Base-by-base conservation (phyloP, 2,888 invertebrate species). In the Ceraclea dissimilis region DNA sequence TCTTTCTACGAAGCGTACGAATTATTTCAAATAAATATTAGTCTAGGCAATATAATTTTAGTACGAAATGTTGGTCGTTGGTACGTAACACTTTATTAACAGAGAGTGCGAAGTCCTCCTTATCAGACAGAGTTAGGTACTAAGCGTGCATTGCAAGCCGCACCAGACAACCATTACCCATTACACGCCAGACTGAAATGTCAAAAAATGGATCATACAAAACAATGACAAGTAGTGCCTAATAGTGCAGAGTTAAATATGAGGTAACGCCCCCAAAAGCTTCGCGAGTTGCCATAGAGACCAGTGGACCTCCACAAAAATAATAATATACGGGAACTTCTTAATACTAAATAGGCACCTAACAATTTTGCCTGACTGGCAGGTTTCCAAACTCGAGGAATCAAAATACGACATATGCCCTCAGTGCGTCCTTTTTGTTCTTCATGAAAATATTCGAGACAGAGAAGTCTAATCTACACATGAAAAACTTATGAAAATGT, bases 211-310 rank as follows among this genome's bases (percentile, higher is more conserved):
- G 16, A 39, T 39, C 13, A 39, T 39, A 13, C 39, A n/a, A 26
- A 16, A 13, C 39, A 51, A 34, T 31, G 54, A 48, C 34, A 43
- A 47, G 43, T 22, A 34, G 18, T 11, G 20, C 47, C 50, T 58
- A 58, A 60, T 56, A 60, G 55, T 8, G 13, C 13, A 39, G 39
- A 8, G 39, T n/a, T 39, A 39, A 16, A 13, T 13, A 13, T 4
- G 13, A 39, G 59, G 59, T 57, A 59, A 61, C 61, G 61, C 61
- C 61, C 61, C 61, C 61, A 57, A 59, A 61, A 49, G 61, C 57
- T 58, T 60, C 49, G 47, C 52, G 50, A 19, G 61, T 61, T 53
- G 50, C 57, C 59, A 59, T 61, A 59, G 61, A 55, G 54, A 61
- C 61, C 31, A 56, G 52, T 53, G 50, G 52, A 56, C 55, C 53